Evolutionary conservation across 2,797 vertebrate species (phyloP).

Genomic region (Loris lydekkerianus): DNA sequence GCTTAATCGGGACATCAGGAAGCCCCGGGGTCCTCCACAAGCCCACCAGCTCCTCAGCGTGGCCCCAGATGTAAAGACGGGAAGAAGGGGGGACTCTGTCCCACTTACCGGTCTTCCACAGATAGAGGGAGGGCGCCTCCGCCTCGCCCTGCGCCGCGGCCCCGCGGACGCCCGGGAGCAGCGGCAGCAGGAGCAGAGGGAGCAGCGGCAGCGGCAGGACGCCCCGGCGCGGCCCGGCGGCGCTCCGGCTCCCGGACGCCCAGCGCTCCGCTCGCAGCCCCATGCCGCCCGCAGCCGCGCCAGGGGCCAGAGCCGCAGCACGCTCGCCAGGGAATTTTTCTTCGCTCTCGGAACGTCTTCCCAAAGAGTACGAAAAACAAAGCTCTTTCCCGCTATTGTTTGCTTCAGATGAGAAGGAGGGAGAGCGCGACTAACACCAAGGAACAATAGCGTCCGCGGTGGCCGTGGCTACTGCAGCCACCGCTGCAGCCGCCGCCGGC

Average conservation of each 20-base stretch:
- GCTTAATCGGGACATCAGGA: neutral
- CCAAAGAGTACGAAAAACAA: neutral
- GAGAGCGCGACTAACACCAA: slow-evolving; percentile 87
- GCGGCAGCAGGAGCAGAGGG: slow-evolving; percentile 83
- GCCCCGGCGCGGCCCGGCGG: slow-evolving; percentile 5
- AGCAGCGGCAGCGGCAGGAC: slow-evolving; percentile 45
- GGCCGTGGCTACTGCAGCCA: slow-evolving; percentile 85
- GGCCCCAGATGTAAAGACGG: neutral
- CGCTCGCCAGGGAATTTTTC: neutral
- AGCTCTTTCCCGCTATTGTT: slow-evolving; percentile 85
- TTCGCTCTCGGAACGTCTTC: slow-evolving; percentile 76
- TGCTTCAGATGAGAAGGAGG: slow-evolving; percentile 86
- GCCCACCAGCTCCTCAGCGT: neutral
- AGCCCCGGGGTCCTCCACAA: neutral
- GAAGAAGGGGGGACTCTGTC: neutral
- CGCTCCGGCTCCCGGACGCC: slow-evolving; percentile 16
- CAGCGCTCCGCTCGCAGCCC: slow-evolving; percentile 58
- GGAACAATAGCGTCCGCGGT: slow-evolving; percentile 89
- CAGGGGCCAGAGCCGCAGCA: slow-evolving; percentile 61
- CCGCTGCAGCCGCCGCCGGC: slow-evolving; percentile 74
- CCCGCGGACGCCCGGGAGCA: slow-evolving; percentile 86
- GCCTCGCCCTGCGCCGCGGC: slow-evolving; percentile 90
- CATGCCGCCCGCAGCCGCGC: slow-evolving; percentile 85
- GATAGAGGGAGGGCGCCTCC: slow-evolving; percentile 93
- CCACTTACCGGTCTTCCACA: slow-evolving; percentile 97